These are phyloP conservation scores for Limnephilus marmoratus DNA, from an alignment of 2,888 invertebrate genomes.

Conservation along the genomic window DNA sequence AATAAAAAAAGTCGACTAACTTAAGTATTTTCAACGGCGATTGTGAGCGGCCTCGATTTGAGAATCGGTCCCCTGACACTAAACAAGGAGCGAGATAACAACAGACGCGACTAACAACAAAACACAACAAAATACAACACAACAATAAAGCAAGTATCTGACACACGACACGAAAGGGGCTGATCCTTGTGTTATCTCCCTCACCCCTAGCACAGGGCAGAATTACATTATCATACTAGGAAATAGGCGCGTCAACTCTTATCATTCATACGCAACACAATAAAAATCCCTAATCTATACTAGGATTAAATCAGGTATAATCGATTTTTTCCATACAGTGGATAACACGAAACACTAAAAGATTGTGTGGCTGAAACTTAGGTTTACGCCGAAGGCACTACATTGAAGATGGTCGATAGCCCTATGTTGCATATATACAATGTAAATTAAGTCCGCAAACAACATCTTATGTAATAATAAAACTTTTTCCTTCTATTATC, in stretches of 20 bases:
- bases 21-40: too few species aligned
- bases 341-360: background rate
- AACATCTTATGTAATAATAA: too few species aligned
- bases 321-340: background rate
- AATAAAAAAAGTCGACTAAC: too few species aligned
- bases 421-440: background rate
- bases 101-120: constrained; percentile 10
- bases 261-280: background rate
- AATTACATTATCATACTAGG: background rate
- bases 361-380: background rate
- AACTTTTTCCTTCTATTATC: too few species aligned
- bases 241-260: background rate
- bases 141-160: constrained; percentile 26
- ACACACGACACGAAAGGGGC: constrained; percentile 31
- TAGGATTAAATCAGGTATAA: background rate
- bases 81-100: background rate
- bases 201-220: background rate
- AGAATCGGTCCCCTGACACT: too few species aligned
- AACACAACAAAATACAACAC: background rate
- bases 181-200: constrained; percentile 21
- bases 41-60: too few species aligned
- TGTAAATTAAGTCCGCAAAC: too few species aligned
- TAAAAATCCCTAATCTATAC: background rate
- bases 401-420: background rate
- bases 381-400: background rate